Evolutionary conservation across 2,888 invertebrate genomes (phyloP).

Genomic region (Nesidiocoris tenuis): DNA sequence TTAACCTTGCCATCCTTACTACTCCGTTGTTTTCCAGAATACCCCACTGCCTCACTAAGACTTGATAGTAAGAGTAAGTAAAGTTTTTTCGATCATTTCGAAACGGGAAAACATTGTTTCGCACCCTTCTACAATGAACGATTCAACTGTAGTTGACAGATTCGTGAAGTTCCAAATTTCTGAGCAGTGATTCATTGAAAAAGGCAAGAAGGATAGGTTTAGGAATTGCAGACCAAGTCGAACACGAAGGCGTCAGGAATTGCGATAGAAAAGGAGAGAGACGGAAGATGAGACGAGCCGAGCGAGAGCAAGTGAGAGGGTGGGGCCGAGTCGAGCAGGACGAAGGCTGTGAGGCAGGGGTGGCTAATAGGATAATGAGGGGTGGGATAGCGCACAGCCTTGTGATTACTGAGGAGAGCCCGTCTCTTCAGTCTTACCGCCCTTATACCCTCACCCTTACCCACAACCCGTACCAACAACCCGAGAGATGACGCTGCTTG

Average conservation of each 20-base stretch:
- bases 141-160: too few species aligned
- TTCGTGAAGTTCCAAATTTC: neutral
- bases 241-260: neutral
- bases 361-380: conserved; percentile 38
- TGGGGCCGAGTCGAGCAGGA: neutral
- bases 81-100: too few species aligned
- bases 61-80: too few species aligned
- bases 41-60: too few species aligned
- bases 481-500: neutral
- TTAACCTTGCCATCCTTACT: too few species aligned
- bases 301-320: neutral
- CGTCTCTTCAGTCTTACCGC: neutral
- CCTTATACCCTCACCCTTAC: neutral
- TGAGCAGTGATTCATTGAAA: neutral
- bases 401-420: conserved; percentile 21
- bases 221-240: neutral
- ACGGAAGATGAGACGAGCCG: neutral
- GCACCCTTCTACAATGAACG: too few species aligned
- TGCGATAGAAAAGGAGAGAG: neutral
- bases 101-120: too few species aligned
- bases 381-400: conserved; percentile 30
- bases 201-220: neutral
- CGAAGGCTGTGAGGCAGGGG: neutral
- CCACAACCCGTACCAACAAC: neutral
- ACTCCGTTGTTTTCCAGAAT: too few species aligned